Conservation (phyloP, 2,113 vertebrate genomes). For the Syngnathoides biaculeatus region DNA sequence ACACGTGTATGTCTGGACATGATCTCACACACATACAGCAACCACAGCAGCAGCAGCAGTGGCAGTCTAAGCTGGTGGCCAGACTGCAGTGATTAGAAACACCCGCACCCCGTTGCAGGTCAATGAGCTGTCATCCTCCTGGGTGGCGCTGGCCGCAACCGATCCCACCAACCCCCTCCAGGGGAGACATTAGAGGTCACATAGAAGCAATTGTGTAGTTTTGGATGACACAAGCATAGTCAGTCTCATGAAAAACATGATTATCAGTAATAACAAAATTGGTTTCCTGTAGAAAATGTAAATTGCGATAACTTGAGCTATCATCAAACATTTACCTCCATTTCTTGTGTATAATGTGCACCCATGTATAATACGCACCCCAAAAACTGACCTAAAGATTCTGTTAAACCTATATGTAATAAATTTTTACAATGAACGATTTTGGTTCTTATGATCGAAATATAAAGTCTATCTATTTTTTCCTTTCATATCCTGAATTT, state of each 20-base stretch:
- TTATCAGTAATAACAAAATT: neutral
- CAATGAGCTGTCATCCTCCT: conserved; percentile 49
- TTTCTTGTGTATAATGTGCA: too few relatives aligned
- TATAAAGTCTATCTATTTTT: too few relatives aligned
- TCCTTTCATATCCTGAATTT: too few relatives aligned
- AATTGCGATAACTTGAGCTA: neutral
- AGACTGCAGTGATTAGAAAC: conserved; percentile 45
- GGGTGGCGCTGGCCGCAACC: conserved; percentile 48
- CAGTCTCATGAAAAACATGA: neutral
- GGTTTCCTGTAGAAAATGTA: neutral
- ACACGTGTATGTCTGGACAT: conserved; percentile 46
- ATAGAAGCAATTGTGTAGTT: conserved; percentile 5
- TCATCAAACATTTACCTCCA: too few relatives aligned
- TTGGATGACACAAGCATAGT: neutral
- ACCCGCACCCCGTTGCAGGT: conserved; percentile 51
- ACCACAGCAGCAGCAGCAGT: conserved; percentile 10
- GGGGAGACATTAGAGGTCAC: conserved; percentile 44
- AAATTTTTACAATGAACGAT: too few relatives aligned
- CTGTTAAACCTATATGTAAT: too few relatives aligned
- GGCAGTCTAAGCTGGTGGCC: conserved; percentile 52
- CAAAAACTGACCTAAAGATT: too few relatives aligned
- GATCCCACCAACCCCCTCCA: conserved; percentile 1
- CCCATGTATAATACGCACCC: too few relatives aligned
- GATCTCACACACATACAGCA: conserved; percentile 16
- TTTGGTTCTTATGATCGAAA: too few relatives aligned